Percentiles rank a stretch among this genome's conserved stretches.
Conservation (phyloP, 2,113 vertebrate species). For the Cairina moschata region DNA sequence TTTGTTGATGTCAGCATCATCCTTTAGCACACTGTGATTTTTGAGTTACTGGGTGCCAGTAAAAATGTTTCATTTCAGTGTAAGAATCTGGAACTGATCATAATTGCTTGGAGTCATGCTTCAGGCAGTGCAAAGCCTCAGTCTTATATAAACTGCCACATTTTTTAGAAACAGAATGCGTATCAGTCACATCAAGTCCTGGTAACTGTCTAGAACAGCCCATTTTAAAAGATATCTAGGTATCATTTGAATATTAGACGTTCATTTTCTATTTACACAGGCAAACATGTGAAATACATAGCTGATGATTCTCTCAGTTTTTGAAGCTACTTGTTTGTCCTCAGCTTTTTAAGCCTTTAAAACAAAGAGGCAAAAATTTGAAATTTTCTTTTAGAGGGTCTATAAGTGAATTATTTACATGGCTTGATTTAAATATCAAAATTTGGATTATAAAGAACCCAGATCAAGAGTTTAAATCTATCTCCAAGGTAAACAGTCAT, state of each 20-base stretch:
- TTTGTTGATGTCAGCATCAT: conserved; percentile 78
- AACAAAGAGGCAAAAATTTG: background rate
- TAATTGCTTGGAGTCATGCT: conserved; percentile 3
- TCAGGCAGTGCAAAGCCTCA: background rate
- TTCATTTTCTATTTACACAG: background rate
- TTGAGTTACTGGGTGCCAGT: conserved; percentile 67
- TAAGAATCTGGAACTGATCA: conserved; percentile 42
- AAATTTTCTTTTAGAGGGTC: background rate
- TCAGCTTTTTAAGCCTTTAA: background rate
- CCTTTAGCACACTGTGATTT: conserved; percentile 74
- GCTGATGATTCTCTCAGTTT: background rate
- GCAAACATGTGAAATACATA: background rate
- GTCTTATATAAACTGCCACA: background rate
- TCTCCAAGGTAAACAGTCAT: background rate
- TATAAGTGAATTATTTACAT: background rate
- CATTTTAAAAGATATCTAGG: background rate
- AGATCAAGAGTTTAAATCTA: background rate
- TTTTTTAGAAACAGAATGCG: background rate
- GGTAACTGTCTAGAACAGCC: background rate
- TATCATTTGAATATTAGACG: background rate
- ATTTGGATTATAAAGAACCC: background rate
- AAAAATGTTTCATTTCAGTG: conserved; percentile 27
- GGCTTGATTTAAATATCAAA: background rate
- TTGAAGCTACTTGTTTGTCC: background rate
- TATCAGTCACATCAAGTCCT: background rate